Evolutionary conservation across 2,888 invertebrate species (phyloP).

Genomic region (Rhogogaster chlorosoma): DNA sequence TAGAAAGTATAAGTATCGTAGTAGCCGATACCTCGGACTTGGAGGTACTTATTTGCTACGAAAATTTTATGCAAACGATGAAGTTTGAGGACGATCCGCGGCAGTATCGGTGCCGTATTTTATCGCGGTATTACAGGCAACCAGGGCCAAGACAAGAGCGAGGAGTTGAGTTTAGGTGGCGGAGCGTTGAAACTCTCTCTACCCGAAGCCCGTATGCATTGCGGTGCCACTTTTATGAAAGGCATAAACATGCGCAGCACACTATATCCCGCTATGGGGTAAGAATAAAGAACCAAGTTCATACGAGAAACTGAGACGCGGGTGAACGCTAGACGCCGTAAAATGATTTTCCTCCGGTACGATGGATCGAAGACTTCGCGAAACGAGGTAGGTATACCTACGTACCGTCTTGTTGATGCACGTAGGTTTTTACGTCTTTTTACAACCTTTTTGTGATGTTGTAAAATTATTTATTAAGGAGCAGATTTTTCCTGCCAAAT

Average conservation of each 20-base stretch:
- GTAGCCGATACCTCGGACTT: conserved; percentile 46
- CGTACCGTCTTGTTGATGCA: background rate
- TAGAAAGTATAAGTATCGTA: background rate
- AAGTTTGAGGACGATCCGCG: conserved; percentile 32
- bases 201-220: conserved; percentile 34
- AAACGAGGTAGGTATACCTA: background rate
- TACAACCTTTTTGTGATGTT: conserved; percentile 4
- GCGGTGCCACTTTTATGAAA: conserved; percentile 49
- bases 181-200: conserved; percentile 34
- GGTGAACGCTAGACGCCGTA: conserved; percentile 40
- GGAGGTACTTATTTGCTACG: conserved; percentile 55
- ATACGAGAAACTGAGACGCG: background rate
- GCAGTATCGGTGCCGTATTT: conserved; percentile 61
- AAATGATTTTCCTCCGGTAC: conserved; percentile 38
- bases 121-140: conserved; percentile 67
- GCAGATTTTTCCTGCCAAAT: background rate
- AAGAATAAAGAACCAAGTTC: conserved; percentile 49
- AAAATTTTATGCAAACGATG: conserved; percentile 65
- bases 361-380: conserved; percentile 24
- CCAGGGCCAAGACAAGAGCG: conserved; percentile 50
- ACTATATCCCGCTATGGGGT: conserved; percentile 18
- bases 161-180: background rate
- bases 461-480: conserved; percentile 1
- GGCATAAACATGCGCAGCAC: conserved; percentile 46
- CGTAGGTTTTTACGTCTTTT: background rate